Conservation (phyloP, 2,113 vertebrate species). For the Australoheros scitulus region DNA sequence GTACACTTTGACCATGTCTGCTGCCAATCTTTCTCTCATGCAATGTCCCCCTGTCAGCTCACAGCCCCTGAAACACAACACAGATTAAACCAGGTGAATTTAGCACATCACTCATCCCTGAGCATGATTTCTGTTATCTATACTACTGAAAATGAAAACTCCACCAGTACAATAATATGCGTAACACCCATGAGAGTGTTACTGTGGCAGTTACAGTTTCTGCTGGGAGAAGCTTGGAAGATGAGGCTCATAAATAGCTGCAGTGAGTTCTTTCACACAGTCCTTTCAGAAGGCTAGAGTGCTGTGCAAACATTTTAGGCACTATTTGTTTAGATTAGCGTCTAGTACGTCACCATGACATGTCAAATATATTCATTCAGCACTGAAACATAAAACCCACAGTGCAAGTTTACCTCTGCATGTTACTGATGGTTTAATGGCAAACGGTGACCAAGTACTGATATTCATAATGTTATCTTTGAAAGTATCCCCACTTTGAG, state of each 20-base stretch:
- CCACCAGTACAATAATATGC: too few relatives aligned
- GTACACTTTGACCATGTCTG: constrained; percentile 42
- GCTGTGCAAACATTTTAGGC: neutral
- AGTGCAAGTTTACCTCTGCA: neutral
- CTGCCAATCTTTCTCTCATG: constrained; percentile 15
- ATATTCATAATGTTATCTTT: too few relatives aligned
- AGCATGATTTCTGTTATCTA: neutral
- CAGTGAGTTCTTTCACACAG: neutral
- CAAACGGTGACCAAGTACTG: neutral
- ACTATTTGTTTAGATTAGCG: neutral
- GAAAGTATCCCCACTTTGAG: too few relatives aligned
- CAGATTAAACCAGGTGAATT: neutral
- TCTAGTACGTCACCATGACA: neutral
- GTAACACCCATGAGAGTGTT: neutral
- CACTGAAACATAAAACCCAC: neutral
- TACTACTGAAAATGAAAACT: neutral
- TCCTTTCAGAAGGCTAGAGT: neutral
- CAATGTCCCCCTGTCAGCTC: constrained; percentile 11
- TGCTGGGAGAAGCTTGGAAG: neutral
- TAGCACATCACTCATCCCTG: neutral
- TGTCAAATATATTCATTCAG: neutral
- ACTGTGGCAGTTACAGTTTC: neutral
- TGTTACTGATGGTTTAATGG: neutral
- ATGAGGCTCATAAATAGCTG: neutral
- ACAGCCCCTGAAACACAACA: constrained; percentile 35